Percentiles rank a stretch among this genome's conserved stretches.
phyloP scores from a whole-genome alignment of 2,113 vertebrate genomes.

The Amphiprion ocellaris region DNA sequence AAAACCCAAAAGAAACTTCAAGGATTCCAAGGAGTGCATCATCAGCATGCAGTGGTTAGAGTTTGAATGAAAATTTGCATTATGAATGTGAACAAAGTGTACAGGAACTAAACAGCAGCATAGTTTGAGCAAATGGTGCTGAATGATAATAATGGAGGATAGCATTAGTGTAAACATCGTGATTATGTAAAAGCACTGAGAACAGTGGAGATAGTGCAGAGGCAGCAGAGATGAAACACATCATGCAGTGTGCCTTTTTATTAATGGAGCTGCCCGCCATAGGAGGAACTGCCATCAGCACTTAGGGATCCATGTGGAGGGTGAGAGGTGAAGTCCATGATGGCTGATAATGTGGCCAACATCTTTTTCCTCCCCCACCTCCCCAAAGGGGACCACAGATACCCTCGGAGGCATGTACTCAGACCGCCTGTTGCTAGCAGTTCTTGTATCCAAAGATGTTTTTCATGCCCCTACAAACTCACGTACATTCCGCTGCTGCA shows the following conservation, averaged over 20 bases:
- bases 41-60: neutral
- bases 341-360: conserved; percentile 60
- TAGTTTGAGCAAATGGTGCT: neutral
- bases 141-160: neutral
- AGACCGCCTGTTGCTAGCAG: conserved; percentile 46
- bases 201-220: neutral
- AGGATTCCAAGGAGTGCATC: neutral
- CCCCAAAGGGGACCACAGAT: conserved; percentile 15
- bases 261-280: conserved; percentile 35
- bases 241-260: conserved; percentile 24
- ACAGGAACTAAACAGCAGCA: neutral
- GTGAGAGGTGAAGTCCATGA: conserved; percentile 46
- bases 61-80: neutral
- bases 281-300: conserved; percentile 31
- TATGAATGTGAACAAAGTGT: neutral
- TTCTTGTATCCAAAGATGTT: conserved; percentile 55
- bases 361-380: conserved; percentile 40
- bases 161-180: neutral
- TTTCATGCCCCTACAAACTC: conserved; percentile 52
- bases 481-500: conserved; percentile 26
- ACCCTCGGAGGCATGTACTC: conserved; percentile 48
- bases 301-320: conserved; percentile 38
- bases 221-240: conserved; percentile 33
- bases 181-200: conserved; percentile 19
- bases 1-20: neutral